A percentile compares a stretch with the other conserved stretches of the same genome.
Conservation (phyloP, 2,888 invertebrate genomes). For the Polietes domitor region DNA sequence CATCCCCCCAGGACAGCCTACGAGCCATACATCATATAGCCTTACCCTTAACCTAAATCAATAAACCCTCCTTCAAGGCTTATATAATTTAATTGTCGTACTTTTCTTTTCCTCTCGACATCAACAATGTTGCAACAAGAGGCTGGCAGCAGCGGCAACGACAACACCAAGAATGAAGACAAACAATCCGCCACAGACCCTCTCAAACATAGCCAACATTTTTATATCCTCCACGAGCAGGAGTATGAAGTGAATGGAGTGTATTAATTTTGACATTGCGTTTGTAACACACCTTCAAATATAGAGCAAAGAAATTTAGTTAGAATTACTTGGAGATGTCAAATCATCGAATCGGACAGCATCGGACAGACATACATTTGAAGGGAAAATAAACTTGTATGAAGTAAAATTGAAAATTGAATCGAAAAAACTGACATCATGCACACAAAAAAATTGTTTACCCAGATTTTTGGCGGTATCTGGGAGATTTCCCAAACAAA, state of each 20-base stretch:
- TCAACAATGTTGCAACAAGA: constrained; percentile 35
- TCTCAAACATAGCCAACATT: not conserved
- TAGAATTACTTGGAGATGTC: no score
- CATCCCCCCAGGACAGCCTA: not conserved
- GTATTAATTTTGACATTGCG: not conserved
- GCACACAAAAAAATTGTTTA: no score
- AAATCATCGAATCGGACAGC: no score
- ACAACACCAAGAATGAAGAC: constrained; percentile 60
- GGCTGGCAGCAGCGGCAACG: constrained; percentile 12
- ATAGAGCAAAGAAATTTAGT: not conserved
- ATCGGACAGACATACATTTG: no score
- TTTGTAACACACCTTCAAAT: no score
- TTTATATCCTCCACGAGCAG: not conserved
- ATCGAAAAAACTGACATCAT: no score
- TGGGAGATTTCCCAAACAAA: no score
- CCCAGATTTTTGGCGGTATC: no score
- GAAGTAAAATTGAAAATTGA: no score
- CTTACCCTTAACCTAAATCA: constrained; percentile 54
- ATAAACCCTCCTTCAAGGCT: constrained; percentile 46
- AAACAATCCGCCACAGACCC: constrained; percentile 1
- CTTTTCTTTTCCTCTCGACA: constrained; percentile 28
- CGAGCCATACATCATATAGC: not conserved
- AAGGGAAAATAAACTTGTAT: no score
- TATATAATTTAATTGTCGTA: constrained; percentile 63
- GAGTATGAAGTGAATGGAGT: no score